Conservation (phyloP, 2,797 vertebrate species). For the Scleropages formosus region DNA sequence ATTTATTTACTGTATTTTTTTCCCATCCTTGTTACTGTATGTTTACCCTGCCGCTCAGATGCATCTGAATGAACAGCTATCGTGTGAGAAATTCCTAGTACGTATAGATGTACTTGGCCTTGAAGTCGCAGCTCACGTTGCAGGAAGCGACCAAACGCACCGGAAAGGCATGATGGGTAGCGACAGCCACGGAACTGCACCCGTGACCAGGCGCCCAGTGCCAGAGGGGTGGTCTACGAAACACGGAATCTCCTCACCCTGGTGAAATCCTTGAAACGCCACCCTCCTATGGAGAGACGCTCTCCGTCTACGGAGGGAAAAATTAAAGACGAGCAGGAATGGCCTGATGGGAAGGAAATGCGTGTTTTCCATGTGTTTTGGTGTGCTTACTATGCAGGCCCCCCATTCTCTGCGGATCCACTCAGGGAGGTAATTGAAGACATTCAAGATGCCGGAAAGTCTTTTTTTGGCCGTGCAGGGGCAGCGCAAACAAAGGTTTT, state of each 20-base stretch:
- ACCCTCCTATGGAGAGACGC: conserved; percentile 47
- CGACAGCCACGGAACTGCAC: background rate
- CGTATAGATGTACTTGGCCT: no score
- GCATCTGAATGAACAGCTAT: no score
- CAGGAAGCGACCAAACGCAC: no score
- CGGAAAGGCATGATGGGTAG: no score
- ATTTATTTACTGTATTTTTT: no score
- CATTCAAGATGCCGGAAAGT: conserved; percentile 62
- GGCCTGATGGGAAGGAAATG: background rate
- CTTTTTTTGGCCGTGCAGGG: conserved; percentile 60
- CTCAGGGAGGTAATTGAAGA: background rate
- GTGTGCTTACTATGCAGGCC: conserved; percentile 33
- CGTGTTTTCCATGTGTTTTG: conserved; percentile 30
- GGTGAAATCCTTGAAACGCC: conserved; percentile 50
- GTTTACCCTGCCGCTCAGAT: no score
- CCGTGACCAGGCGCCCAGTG: conserved; percentile 50
- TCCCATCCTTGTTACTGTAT: no score
- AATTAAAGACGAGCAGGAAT: conserved; percentile 20
- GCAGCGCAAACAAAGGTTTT: conserved; percentile 59
- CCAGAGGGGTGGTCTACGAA: conserved; percentile 54
- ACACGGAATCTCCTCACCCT: conserved; percentile 57
- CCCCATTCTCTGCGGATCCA: background rate
- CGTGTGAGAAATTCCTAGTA: no score
- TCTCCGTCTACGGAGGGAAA: conserved; percentile 29
- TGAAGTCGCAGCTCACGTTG: no score